Conservation (phyloP, 2,113 vertebrate species). For the Archocentrus centrarchus region DNA sequence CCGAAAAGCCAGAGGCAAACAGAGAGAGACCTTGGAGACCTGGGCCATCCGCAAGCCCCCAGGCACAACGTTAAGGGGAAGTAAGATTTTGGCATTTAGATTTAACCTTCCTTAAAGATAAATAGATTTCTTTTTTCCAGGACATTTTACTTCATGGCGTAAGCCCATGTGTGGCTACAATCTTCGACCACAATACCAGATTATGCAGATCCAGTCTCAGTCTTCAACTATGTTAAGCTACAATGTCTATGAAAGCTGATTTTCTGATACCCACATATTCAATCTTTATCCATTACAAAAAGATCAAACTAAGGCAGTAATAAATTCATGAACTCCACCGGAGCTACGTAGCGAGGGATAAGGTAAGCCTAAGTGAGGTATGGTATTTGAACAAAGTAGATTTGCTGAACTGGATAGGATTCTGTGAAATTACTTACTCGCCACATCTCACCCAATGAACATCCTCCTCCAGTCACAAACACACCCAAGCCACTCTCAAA, state of each 20-base stretch:
- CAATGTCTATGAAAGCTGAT: conserved; percentile 15
- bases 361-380: conserved; percentile 40
- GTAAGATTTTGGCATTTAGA: neutral
- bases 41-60: no score
- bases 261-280: conserved; percentile 32
- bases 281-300: conserved; percentile 36
- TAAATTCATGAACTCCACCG: conserved; percentile 28
- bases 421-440: conserved; percentile 46
- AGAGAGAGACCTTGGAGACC: no score
- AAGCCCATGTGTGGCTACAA: neutral
- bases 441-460: conserved; percentile 30
- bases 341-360: neutral
- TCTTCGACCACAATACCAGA: conserved; percentile 1
- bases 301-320: conserved; percentile 26
- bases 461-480: conserved; percentile 49
- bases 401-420: conserved; percentile 46
- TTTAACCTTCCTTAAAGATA: conserved; percentile 12
- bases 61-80: no score
- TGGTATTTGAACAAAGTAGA: conserved; percentile 49
- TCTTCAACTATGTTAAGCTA: conserved; percentile 32
- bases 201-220: conserved; percentile 28
- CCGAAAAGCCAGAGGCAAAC: no score
- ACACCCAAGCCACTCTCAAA: conserved; percentile 47
- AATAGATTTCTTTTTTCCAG: neutral
- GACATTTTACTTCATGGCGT: neutral